Conservation (phyloP, 2,888 invertebrate genomes). For the Tribolium freemani region DNA sequence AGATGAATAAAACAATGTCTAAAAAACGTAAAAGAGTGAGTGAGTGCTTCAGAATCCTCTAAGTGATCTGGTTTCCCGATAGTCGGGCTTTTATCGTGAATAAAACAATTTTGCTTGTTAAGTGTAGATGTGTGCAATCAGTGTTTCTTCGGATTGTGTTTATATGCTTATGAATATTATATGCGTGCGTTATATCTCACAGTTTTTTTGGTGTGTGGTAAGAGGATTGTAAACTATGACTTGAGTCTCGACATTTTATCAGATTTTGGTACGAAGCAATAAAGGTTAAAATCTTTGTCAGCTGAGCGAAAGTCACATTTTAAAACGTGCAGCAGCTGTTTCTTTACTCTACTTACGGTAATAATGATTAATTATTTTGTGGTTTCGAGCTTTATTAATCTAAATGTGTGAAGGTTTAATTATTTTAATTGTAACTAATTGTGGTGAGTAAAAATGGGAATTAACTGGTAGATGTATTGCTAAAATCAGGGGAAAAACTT, state of each 20-base stretch:
- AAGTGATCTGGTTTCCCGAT: too few relatives aligned
- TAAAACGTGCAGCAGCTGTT: conserved; percentile 6
- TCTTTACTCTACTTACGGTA: neutral
- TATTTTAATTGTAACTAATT: conserved; percentile 4
- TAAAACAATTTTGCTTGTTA: too few relatives aligned
- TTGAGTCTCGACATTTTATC: neutral
- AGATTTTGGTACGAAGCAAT: neutral
- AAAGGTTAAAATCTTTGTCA: neutral
- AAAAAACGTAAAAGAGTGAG: too few relatives aligned
- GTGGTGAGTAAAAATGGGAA: neutral
- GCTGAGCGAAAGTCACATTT: neutral
- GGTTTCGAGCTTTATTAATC: neutral
- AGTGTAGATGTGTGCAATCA: too few relatives aligned
- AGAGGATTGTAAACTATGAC: neutral
- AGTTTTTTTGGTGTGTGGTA: neutral
- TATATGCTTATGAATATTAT: too few relatives aligned
- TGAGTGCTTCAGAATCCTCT: too few relatives aligned
- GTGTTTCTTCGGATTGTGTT: too few relatives aligned
- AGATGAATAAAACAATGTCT: too few relatives aligned
- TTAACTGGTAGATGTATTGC: neutral
- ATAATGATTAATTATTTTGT: neutral
- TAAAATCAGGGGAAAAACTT: conserved; percentile 11
- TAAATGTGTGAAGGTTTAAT: conserved; percentile 12
- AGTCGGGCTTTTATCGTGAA: too few relatives aligned
- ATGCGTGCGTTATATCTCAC: too few relatives aligned